These are phyloP conservation scores for Drosophila ezoana DNA, from an alignment of 2,888 invertebrate species.

Conservation along the genomic window DNA sequence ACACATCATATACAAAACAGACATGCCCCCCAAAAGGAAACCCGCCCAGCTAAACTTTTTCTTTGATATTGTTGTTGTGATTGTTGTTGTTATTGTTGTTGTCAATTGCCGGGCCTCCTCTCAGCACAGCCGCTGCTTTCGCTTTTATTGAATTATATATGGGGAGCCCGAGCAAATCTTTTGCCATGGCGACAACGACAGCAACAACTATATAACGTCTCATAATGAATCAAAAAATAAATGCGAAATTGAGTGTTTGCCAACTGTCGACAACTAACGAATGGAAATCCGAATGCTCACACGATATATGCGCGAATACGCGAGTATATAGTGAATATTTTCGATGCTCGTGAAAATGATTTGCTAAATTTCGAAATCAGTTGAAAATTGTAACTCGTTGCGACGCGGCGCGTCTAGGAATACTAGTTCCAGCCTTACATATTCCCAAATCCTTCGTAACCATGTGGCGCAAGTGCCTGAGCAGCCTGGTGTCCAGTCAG, in stretches of 20 bases:
- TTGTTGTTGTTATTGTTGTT: slow-evolving; percentile 42
- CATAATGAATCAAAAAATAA: slow-evolving; percentile 43
- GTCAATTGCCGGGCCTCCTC: slow-evolving; percentile 76
- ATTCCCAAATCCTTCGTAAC: not conserved
- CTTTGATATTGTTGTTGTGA: slow-evolving; percentile 1
- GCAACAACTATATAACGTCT: slow-evolving; percentile 25
- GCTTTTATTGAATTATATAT: slow-evolving; percentile 67
- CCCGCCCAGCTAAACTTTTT: slow-evolving; percentile 28
- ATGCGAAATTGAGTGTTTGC: slow-evolving; percentile 66
- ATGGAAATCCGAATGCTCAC: slow-evolving; percentile 44
- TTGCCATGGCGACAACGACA: slow-evolving; percentile 72
- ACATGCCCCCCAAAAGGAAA: slow-evolving; percentile 60
- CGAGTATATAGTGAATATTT: slow-evolving; percentile 41
- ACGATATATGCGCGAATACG: slow-evolving; percentile 45
- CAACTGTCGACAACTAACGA: slow-evolving; percentile 57
- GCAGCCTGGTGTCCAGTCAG: slow-evolving; percentile 57
- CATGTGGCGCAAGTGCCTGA: slow-evolving; percentile 79
- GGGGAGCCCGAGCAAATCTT: slow-evolving; percentile 49
- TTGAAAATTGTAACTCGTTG: slow-evolving; percentile 68
- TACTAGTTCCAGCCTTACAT: not conserved
- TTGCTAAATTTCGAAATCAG: slow-evolving; percentile 73
- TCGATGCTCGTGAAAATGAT: slow-evolving; percentile 53
- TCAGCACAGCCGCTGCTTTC: slow-evolving; percentile 51
- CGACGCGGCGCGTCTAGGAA: slow-evolving; percentile 27
- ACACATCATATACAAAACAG: slow-evolving; percentile 1